phyloP scores from a whole-genome alignment of 2,888 invertebrate genomes.

The Pinctada fucata region DNA sequence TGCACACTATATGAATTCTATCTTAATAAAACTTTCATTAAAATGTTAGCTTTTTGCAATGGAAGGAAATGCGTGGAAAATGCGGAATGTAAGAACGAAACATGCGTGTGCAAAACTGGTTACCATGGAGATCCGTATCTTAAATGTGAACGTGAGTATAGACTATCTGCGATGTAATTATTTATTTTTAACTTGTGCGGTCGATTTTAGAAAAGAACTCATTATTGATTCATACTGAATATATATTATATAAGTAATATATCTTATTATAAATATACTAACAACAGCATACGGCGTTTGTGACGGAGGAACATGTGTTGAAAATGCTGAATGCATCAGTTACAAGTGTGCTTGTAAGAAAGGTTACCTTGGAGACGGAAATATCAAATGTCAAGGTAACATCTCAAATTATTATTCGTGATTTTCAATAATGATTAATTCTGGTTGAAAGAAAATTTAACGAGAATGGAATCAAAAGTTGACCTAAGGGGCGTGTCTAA shows the following conservation, averaged over 20 bases:
- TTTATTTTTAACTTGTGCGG: neutral
- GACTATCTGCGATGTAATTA: neutral
- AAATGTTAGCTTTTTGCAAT: constrained; percentile 14
- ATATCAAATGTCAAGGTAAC: constrained; percentile 30
- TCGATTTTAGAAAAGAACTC: too few species aligned
- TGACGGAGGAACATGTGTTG: constrained; percentile 1
- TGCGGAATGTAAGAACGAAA: constrained; percentile 27
- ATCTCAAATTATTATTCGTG: neutral
- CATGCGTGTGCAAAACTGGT: constrained; percentile 25
- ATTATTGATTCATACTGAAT: too few species aligned
- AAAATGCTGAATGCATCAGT: constrained; percentile 8
- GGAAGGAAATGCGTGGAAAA: constrained; percentile 26
- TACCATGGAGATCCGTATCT: constrained; percentile 31
- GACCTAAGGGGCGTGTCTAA: too few species aligned
- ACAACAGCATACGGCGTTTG: constrained; percentile 2
- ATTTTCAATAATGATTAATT: neutral
- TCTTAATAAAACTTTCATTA: too few species aligned
- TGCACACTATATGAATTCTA: too few species aligned
- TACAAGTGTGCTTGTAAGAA: constrained; percentile 1
- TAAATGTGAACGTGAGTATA: constrained; percentile 27
- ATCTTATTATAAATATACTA: too few species aligned
- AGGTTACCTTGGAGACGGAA: constrained; percentile 17
- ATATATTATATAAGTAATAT: too few species aligned
- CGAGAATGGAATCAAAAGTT: too few species aligned
- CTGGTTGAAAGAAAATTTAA: neutral